phyloP scores from a whole-genome alignment of 2,113 vertebrate species.

The Engystomops pustulosus region DNA sequence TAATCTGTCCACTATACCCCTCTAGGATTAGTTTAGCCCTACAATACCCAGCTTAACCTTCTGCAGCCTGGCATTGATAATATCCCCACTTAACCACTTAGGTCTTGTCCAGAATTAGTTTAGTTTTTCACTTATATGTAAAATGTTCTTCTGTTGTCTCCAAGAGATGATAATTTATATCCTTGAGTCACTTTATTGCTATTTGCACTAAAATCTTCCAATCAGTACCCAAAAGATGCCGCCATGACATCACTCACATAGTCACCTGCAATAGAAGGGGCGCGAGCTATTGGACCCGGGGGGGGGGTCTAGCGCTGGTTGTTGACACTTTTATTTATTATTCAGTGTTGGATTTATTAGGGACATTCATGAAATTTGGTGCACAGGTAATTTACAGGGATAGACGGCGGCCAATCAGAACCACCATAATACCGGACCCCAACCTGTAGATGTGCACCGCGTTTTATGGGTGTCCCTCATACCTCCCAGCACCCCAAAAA shows the following conservation, averaged over 20 bases:
- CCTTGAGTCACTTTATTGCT: constrained; percentile 12
- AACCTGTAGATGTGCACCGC: too few species aligned
- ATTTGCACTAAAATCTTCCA: constrained; percentile 23
- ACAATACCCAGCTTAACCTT: background rate
- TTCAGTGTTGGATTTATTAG: background rate
- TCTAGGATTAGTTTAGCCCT: background rate
- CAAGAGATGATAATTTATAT: constrained; percentile 20
- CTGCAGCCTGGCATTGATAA: background rate
- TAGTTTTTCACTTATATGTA: background rate
- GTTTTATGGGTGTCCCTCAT: background rate
- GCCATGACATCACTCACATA: background rate
- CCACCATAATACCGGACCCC: too few species aligned
- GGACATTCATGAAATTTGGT: background rate
- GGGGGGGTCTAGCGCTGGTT: too few species aligned
- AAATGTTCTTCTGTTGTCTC: background rate
- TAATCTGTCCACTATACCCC: background rate
- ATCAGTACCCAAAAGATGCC: too few species aligned
- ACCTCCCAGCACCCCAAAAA: background rate
- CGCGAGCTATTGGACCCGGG: background rate
- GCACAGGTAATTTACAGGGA: background rate
- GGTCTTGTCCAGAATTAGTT: too few species aligned
- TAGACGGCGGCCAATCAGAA: too few species aligned
- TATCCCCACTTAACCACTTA: background rate
- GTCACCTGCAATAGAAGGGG: background rate
- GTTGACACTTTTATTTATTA: background rate